phyloP scores from a whole-genome alignment of 2,113 vertebrate genomes.

The Alaudala cheleensis region DNA sequence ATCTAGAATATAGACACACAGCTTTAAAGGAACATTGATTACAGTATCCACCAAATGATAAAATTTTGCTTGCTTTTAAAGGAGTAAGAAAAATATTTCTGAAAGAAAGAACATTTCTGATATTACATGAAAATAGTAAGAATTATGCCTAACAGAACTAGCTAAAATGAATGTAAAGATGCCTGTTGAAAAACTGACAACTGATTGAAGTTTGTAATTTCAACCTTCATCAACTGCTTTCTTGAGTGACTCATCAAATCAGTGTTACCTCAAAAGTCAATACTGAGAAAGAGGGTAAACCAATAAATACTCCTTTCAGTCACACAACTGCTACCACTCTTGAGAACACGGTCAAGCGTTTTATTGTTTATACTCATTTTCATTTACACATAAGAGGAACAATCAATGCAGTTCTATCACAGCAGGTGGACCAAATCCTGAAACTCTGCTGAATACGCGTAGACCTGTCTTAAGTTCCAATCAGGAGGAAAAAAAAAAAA shows the following conservation, averaged over 20 bases:
- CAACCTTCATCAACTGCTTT: neutral
- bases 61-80: neutral
- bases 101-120: neutral
- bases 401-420: constrained; percentile 73
- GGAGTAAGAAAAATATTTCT: neutral
- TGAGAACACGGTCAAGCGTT: constrained; percentile 73
- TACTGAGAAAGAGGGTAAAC: constrained; percentile 8
- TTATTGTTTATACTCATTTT: constrained; percentile 75
- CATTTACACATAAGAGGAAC: constrained; percentile 73
- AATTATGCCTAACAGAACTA: neutral
- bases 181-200: neutral
- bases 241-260: constrained; percentile 52
- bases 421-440: constrained; percentile 64
- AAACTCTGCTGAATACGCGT: constrained; percentile 50
- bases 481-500: neutral
- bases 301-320: constrained; percentile 35
- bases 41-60: neutral
- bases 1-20: neutral
- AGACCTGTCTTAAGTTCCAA: constrained; percentile 34
- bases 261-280: constrained; percentile 25
- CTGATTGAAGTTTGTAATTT: neutral
- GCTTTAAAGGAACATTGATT: neutral
- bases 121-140: neutral
- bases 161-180: neutral
- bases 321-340: constrained; percentile 58